These are phyloP conservation scores for Drosophila asahinai DNA, from an alignment of 1,140 invertebrate species.

Conservation along the genomic window DNA sequence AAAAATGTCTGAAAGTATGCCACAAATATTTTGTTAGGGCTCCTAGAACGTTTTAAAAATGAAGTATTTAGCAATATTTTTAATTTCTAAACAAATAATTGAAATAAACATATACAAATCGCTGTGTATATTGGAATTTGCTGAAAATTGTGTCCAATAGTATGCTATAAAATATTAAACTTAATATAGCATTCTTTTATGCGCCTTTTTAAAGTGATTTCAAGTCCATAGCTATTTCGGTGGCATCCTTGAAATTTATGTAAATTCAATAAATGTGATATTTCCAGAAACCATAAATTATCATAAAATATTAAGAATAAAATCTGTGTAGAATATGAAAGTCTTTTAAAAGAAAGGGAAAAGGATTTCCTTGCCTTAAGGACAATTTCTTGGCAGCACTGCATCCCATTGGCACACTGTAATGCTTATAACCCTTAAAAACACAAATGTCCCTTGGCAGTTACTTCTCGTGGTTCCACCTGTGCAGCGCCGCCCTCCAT, in stretches of 20 bases:
- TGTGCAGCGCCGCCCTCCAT: conserved; percentile 87
- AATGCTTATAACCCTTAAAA: conserved; percentile 20
- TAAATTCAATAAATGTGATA: neutral
- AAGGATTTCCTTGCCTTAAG: neutral
- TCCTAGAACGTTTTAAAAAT: neutral
- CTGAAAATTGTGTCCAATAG: no score
- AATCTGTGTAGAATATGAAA: neutral
- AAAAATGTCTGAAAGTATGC: no score
- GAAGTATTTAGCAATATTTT: neutral
- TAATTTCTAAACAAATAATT: no score
- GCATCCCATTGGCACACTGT: conserved; percentile 4
- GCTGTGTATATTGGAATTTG: no score
- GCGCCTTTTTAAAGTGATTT: no score
- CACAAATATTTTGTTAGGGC: neutral
- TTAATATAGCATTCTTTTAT: no score
- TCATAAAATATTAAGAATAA: neutral
- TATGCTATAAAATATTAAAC: no score
- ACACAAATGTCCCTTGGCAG: conserved; percentile 79
- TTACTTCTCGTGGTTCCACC: conserved; percentile 88
- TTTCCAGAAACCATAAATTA: neutral
- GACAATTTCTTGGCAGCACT: neutral
- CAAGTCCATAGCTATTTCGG: no score
- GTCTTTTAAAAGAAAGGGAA: neutral
- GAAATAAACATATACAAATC: no score
- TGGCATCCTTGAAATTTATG: neutral